These are phyloP conservation scores for Hydriomena furcata DNA, from an alignment of 2,888 invertebrate genomes.

Conservation along the genomic window DNA sequence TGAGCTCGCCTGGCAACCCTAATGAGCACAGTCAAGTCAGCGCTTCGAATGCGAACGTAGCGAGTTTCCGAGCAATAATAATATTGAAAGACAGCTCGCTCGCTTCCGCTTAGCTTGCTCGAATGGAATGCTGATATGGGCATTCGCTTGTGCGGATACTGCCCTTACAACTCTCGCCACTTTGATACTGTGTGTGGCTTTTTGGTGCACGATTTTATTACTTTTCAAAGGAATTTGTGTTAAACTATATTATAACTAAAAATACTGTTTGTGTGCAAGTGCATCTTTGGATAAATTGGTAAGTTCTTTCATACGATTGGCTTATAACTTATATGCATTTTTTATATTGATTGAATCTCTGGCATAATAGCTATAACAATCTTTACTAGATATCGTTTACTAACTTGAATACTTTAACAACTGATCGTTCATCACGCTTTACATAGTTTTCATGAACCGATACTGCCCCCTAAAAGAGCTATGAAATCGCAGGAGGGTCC, in stretches of 20 bases:
- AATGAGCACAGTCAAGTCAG: slow-evolving; percentile 30
- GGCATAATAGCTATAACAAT: not conserved
- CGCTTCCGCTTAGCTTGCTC: slow-evolving; percentile 58
- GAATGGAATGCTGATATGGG: slow-evolving; percentile 55
- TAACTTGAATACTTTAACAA: not conserved
- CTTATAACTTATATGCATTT: not conserved
- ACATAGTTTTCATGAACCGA: slow-evolving; percentile 7
- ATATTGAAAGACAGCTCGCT: slow-evolving; percentile 58
- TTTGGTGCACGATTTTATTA: slow-evolving; percentile 16
- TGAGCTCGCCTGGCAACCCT: slow-evolving; percentile 28
- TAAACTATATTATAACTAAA: no score
- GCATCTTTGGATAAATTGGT: slow-evolving; percentile 4
- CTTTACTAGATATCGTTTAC: no score
- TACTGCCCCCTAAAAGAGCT: slow-evolving; percentile 14
- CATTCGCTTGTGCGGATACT: slow-evolving; percentile 30
- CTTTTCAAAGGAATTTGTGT: slow-evolving; percentile 7
- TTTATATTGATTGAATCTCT: no score
- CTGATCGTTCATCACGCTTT: not conserved
- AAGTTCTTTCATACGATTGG: not conserved
- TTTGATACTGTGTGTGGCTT: slow-evolving; percentile 20
- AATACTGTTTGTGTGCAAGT: slow-evolving; percentile 1
- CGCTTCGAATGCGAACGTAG: slow-evolving; percentile 43
- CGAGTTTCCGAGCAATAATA: slow-evolving; percentile 55
- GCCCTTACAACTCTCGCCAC: slow-evolving; percentile 32
- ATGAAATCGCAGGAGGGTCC: slow-evolving; percentile 21